A percentile compares a stretch with the other conserved stretches of the same genome.
These are phyloP conservation scores for Agrotis clavis DNA, from an alignment of 2,888 invertebrate genomes.

Conservation along the genomic window DNA sequence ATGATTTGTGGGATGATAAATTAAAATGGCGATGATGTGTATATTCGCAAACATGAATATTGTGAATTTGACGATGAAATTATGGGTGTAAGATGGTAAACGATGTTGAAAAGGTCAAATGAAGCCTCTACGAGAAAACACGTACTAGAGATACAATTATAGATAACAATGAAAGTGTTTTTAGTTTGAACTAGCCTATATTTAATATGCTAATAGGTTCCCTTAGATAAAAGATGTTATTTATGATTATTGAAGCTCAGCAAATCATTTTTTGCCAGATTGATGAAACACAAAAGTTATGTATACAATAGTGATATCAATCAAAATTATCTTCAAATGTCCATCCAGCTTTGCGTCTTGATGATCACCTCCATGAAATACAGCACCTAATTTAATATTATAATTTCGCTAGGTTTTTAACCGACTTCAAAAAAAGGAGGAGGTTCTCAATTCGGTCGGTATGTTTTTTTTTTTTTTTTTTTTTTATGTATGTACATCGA, in stretches of 20 bases:
- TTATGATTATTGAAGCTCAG: background rate
- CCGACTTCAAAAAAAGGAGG: no score
- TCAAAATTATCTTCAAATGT: background rate
- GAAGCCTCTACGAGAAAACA: background rate
- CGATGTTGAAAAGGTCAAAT: background rate
- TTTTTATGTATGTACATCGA: no score
- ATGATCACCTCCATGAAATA: background rate
- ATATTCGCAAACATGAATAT: background rate
- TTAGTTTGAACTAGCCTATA: background rate
- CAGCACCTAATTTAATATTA: background rate
- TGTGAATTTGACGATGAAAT: background rate
- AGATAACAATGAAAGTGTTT: background rate
- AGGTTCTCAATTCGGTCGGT: no score
- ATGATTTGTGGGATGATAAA: conserved; percentile 6
- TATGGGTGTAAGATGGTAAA: background rate
- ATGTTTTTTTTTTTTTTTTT: no score
- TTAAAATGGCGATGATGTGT: background rate
- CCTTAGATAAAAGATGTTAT: no score
- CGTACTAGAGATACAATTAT: background rate
- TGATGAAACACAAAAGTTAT: background rate
- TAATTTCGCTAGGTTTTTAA: background rate
- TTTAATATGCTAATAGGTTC: no score
- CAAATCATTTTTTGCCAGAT: background rate
- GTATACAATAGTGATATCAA: background rate
- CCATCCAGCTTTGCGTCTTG: background rate